Percentiles rank a stretch among this genome's conserved stretches.
Evolutionary conservation across 2,797 vertebrate genomes (phyloP).

Genomic region (Pseudochromis fuscus): DNA sequence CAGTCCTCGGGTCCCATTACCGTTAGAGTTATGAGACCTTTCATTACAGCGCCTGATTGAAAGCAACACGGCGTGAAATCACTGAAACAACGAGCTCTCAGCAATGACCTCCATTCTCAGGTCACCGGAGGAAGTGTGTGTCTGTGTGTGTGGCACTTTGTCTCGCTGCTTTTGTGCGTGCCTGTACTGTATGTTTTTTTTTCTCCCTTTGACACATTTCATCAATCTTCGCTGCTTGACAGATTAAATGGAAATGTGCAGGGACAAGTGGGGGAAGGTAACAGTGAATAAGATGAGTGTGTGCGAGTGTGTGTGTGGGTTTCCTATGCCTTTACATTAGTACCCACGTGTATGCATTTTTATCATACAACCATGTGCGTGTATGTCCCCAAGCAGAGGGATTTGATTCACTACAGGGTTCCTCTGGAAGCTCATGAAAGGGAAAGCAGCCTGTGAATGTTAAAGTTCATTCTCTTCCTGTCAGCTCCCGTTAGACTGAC

Average conservation of each 20-base stretch:
- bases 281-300: slow-evolving; percentile 14
- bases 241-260: slow-evolving; percentile 55
- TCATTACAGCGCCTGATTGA: slow-evolving; percentile 66
- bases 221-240: slow-evolving; percentile 52
- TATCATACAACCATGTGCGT: slow-evolving; percentile 25
- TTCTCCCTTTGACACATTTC: slow-evolving; percentile 22
- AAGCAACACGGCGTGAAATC: slow-evolving; percentile 76
- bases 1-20: slow-evolving; percentile 48
- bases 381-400: slow-evolving; percentile 23
- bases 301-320: background rate
- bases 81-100: slow-evolving; percentile 62
- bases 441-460: slow-evolving; percentile 67
- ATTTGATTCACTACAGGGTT: slow-evolving; percentile 60
- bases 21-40: slow-evolving; percentile 54
- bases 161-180: background rate
- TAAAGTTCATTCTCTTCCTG: slow-evolving; percentile 69
- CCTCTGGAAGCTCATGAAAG: slow-evolving; percentile 72
- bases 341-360: slow-evolving; percentile 19
- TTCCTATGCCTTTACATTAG: slow-evolving; percentile 14
- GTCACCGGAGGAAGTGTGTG: slow-evolving; percentile 41
- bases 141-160: slow-evolving; percentile 30
- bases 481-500: slow-evolving; percentile 70
- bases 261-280: slow-evolving; percentile 34
- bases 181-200: slow-evolving; percentile 6
- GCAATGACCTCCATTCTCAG: slow-evolving; percentile 56